Conservation (phyloP, 1,140 invertebrate species). For the Platorchestia sp. region DNA sequence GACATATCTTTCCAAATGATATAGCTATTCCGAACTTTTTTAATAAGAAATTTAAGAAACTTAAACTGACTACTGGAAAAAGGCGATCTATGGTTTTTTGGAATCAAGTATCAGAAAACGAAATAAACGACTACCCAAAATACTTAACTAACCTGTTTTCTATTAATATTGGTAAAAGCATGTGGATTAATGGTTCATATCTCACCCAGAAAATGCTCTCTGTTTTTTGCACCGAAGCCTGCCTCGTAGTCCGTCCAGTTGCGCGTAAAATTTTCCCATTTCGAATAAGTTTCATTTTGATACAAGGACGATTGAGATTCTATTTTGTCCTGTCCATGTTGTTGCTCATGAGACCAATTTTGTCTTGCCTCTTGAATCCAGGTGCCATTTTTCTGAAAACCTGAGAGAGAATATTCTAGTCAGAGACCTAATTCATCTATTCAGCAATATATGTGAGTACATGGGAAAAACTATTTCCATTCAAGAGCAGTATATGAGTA, state of each 20-base stretch:
- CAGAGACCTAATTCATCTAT: no score
- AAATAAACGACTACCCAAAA: no score
- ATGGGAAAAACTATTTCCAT: no score
- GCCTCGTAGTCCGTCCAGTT: slow-evolving; percentile 73
- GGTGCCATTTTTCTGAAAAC: background rate
- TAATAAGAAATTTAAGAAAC: no score
- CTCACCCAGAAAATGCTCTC: slow-evolving; percentile 71
- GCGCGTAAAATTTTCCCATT: slow-evolving; percentile 67
- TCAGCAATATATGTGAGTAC: no score
- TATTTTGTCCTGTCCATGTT: background rate
- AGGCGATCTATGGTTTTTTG: no score
- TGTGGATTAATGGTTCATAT: slow-evolving; percentile 6
- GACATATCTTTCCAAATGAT: no score
- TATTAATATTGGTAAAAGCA: no score
- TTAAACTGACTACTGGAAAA: no score
- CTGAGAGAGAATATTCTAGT: background rate
- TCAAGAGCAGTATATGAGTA: background rate
- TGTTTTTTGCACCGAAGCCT: slow-evolving; percentile 73
- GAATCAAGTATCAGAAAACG: no score
- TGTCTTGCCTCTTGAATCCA: background rate
- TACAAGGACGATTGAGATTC: background rate
- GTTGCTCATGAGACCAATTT: background rate
- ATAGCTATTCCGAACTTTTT: no score
- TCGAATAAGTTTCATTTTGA: background rate
- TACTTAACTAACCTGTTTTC: no score